Percentiles rank a stretch among this genome's conserved stretches.
Conservation (phyloP, 2,888 invertebrate genomes). For the Cryptocephalus moraei region DNA sequence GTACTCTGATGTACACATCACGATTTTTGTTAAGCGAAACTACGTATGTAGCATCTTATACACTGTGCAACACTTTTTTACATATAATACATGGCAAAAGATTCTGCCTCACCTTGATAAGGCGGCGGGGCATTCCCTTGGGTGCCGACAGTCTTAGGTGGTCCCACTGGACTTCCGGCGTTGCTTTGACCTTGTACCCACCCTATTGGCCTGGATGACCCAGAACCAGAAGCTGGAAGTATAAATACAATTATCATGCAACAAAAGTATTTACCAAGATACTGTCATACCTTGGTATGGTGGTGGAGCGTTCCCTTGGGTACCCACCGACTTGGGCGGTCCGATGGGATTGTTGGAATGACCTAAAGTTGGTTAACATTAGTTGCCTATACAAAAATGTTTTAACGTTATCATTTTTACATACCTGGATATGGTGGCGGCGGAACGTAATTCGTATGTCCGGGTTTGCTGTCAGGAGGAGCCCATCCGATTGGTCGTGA, state of each 20-base stretch:
- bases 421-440: too few relatives aligned
- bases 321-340: constrained; percentile 10
- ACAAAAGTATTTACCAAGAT: not conserved
- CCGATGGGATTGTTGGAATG: constrained; percentile 5
- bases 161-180: constrained; percentile 7
- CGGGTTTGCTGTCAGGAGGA: not conserved
- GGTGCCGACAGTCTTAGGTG: constrained; percentile 8
- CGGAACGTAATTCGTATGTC: constrained; percentile 2
- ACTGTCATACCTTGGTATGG: not conserved
- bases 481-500: constrained; percentile 10
- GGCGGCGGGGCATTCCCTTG: constrained; percentile 6
- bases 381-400: too few relatives aligned
- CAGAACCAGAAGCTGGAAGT: too few relatives aligned
- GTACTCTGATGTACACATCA: too few relatives aligned
- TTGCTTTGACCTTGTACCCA: not conserved
- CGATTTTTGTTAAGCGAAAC: too few relatives aligned
- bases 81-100: constrained; percentile 7
- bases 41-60: too few relatives aligned
- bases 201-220: too few relatives aligned
- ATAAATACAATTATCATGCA: too few relatives aligned
- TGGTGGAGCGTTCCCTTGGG: constrained; percentile 4
- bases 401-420: too few relatives aligned
- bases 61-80: too few relatives aligned
- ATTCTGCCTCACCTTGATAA: constrained; percentile 12
- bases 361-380: too few relatives aligned